Evolutionary conservation across 2,797 vertebrate genomes (phyloP).

Genomic region (Microctenopoma lineatum): DNA sequence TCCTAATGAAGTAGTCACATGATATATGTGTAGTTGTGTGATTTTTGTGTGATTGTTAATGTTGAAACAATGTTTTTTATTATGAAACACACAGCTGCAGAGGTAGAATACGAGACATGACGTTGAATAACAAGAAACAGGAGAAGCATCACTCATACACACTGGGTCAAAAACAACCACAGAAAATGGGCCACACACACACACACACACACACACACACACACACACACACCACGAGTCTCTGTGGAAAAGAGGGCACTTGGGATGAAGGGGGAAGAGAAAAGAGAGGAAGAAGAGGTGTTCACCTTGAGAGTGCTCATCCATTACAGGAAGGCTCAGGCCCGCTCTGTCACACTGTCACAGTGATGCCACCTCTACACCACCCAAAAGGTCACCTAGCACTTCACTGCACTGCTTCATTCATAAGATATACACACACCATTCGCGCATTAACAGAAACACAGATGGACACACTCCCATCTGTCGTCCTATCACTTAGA

Average conservation of each 20-base stretch:
- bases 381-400: slow-evolving; percentile 84
- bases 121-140: slow-evolving; percentile 18
- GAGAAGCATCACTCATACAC: slow-evolving; percentile 46
- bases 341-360: slow-evolving; percentile 87
- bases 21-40: background rate
- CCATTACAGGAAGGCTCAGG: slow-evolving; percentile 83
- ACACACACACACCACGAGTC: slow-evolving; percentile 46
- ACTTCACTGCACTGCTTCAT: slow-evolving; percentile 67
- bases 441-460: slow-evolving; percentile 54
- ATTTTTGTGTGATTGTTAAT: slow-evolving; percentile 3
- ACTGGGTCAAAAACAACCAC: slow-evolving; percentile 66
- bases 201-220: slow-evolving; percentile 17
- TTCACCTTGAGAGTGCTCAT: slow-evolving; percentile 88
- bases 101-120: slow-evolving; percentile 7
- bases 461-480: slow-evolving; percentile 67
- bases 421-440: slow-evolving; percentile 44
- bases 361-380: slow-evolving; percentile 80
- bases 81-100: background rate
- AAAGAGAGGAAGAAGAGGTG: slow-evolving; percentile 67
- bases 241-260: slow-evolving; percentile 64
- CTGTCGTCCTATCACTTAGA: slow-evolving; percentile 64
- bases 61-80: background rate
- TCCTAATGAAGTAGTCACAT: slow-evolving; percentile 32
- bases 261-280: slow-evolving; percentile 58
- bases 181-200: slow-evolving; percentile 47